phyloP scores from a whole-genome alignment of 2,888 invertebrate genomes.

The Eupithecia insigniata region DNA sequence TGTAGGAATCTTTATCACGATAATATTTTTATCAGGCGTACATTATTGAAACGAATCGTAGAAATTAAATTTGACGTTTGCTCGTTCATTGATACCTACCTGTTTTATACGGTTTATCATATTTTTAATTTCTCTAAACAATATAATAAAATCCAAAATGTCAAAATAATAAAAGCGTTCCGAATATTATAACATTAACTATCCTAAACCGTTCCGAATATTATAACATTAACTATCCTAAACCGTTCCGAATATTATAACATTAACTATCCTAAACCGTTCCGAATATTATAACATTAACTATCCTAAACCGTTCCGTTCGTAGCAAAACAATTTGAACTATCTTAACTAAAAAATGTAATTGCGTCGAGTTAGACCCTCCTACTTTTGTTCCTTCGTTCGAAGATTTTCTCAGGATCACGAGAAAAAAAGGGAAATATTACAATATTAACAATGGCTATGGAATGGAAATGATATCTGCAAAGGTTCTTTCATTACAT shows the following conservation, averaged over 20 bases:
- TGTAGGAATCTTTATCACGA: not conserved
- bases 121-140: not conserved
- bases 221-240: not conserved
- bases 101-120: not conserved
- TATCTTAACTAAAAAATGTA: not conserved
- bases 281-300: not conserved
- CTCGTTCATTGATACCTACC: not conserved
- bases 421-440: not conserved
- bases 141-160: not conserved
- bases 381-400: not conserved
- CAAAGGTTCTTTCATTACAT: not conserved
- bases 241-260: not conserved
- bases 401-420: not conserved
- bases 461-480: not conserved
- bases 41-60: conserved; percentile 4
- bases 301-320: too few relatives aligned
- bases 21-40: conserved; percentile 7
- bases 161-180: too few relatives aligned
- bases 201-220: not conserved
- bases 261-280: not conserved
- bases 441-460: too few relatives aligned
- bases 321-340: not conserved
- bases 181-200: not conserved
- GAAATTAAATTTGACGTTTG: conserved; percentile 12
- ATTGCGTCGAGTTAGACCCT: not conserved